A percentile compares a stretch with the other conserved stretches of the same genome.
These are phyloP conservation scores for Peromyscus maniculatus DNA, from an alignment of 2,113 vertebrate genomes.

Conservation along the genomic window DNA sequence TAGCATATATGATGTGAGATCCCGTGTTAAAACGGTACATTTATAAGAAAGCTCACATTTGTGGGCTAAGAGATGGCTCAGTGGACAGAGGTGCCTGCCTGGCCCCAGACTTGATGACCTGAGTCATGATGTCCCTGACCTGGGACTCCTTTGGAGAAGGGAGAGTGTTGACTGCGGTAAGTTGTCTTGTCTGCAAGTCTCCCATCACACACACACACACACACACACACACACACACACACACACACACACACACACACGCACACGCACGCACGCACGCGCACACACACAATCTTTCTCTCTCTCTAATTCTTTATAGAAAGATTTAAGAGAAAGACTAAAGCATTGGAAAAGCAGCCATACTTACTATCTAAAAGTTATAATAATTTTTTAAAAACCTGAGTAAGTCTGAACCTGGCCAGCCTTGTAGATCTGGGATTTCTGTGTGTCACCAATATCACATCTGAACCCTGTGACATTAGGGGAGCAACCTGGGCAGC, in stretches of 20 bases:
- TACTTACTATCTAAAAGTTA: neutral
- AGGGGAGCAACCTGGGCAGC: neutral
- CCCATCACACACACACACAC: no score
- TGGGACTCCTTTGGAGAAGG: neutral
- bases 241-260: neutral
- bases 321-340: neutral
- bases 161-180: no score
- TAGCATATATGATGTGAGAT: neutral
- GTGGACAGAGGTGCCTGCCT: neutral
- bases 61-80: neutral
- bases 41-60: neutral
- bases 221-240: no score
- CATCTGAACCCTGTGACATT: neutral
- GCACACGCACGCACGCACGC: no score
- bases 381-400: neutral
- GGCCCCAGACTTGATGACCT: neutral
- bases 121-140: no score
- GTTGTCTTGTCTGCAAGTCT: neutral
- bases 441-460: neutral
- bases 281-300: neutral
- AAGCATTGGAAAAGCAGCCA: neutral
- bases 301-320: neutral
- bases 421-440: neutral
- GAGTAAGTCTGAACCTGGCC: slow-evolving; percentile 31
- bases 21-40: neutral